Base-by-base conservation (phyloP, 2,888 invertebrate genomes). In the Papilio protenor region DNA sequence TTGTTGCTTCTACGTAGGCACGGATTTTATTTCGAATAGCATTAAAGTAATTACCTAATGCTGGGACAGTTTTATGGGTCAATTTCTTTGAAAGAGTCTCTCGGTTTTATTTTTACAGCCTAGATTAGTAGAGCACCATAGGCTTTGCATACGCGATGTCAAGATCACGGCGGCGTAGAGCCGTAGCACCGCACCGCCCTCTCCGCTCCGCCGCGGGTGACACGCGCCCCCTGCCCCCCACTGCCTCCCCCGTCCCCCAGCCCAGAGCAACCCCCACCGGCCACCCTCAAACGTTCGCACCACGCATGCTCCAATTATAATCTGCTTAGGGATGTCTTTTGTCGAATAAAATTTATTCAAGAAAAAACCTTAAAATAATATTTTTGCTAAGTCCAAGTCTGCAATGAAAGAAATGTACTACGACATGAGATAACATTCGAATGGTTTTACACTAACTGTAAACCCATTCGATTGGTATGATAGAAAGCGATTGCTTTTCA, bases 241-340 rank as follows among this genome's bases (percentile, higher is more conserved):
- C 86, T 84, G 86, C 82, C 82, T 80, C 76, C 84, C 84, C 83
- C 84, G 86, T 90, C 89, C 89, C 75, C 83, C 84, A 86, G 86
- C 84, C 80, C 82, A 84, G 88, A 16, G 1, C 52, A 14, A 4
- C 90, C 90, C 89, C 90, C 87, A 91, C 88, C 90, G 90, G 89
- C 91, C 89, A 90, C 88, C 87, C 93, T 90, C 90, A 40, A 92
- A 90, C 91, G 89, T 89, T 90, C 92, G 90, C 87, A 93, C 92
- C 92, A 94, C 94, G 94, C 94, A 94, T 94, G 94, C 94, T 94
- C 94, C 94, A 94, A 93, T 94, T 93, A 93, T 94, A 94, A 94
- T 94, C 94, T 92, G 91, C 90, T 91, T 94, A 94, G 94, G 90
- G 94, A 94, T 94, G 94, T 91, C 88, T 88, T 87, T 85, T 91